These are phyloP conservation scores for Aspidoscelis tigris DNA, from an alignment of 2,113 vertebrate species.

Conservation along the genomic window DNA sequence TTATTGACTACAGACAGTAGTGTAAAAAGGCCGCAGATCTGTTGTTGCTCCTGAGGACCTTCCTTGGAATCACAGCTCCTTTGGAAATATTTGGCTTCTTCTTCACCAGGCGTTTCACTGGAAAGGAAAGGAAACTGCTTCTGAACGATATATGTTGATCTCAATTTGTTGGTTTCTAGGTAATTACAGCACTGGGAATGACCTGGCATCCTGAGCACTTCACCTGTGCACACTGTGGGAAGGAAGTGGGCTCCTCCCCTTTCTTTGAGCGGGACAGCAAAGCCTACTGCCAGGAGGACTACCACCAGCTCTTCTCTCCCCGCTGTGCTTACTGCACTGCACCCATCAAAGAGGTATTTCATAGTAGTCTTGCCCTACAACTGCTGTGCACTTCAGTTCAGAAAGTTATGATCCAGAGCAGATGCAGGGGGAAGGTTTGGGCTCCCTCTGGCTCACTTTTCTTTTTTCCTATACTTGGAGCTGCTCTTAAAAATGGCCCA, in stretches of 20 bases:
- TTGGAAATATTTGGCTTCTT: not conserved
- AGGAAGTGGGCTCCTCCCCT: constrained; percentile 76
- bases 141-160: not conserved
- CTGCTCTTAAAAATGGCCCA: too few species aligned
- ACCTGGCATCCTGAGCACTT: constrained; percentile 93
- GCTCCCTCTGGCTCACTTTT: not conserved
- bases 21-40: too few species aligned
- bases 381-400: not conserved
- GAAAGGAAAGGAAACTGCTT: not conserved
- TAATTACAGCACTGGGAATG: constrained; percentile 85
- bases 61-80: not conserved
- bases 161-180: constrained; percentile 58
- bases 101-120: rapidly evolving
- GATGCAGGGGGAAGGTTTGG: too few species aligned
- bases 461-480: not conserved
- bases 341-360: constrained; percentile 84
- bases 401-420: not conserved
- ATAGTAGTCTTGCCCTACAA: rapidly evolving
- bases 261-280: constrained; percentile 86
- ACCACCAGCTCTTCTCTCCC: constrained; percentile 84
- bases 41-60: not conserved
- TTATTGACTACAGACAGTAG: too few species aligned
- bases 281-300: constrained; percentile 87
- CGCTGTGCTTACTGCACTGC: constrained; percentile 87
- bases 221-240: constrained; percentile 78